Percentiles rank a stretch among this genome's conserved stretches.
phyloP scores from a whole-genome alignment of 2,113 vertebrate genomes.

The Barbus barbus region DNA sequence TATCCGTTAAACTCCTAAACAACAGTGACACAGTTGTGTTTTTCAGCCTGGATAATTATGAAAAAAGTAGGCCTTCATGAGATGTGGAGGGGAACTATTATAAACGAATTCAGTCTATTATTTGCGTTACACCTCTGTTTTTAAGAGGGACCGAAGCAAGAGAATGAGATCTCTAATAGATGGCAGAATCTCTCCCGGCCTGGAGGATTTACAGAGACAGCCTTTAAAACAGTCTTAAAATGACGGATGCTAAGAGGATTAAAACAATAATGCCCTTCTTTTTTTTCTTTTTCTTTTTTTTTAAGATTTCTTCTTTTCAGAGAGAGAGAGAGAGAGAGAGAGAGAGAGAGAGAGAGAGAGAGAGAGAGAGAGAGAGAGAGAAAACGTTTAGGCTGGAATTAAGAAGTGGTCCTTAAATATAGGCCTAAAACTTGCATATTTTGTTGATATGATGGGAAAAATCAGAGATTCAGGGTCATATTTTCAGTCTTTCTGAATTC shows the following conservation, averaged over 20 bases:
- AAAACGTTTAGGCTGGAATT: slow-evolving; percentile 98
- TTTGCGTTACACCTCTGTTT: not conserved
- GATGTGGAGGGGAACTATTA: not conserved
- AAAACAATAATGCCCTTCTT: slow-evolving; percentile 98
- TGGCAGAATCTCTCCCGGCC: slow-evolving; percentile 83
- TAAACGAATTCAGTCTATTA: not conserved
- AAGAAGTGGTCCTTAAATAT: slow-evolving; percentile 90
- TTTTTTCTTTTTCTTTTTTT: slow-evolving; percentile 89
- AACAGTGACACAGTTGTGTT: not conserved
- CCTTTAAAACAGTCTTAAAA: slow-evolving; percentile 91
- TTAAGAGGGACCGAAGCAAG: slow-evolving; percentile 58
- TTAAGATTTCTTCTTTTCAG: slow-evolving; percentile 93
- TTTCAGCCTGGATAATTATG: too few relatives aligned
- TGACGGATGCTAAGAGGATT: slow-evolving; percentile 99
- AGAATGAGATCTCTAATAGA: slow-evolving; percentile 80
- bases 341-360: too few relatives aligned
- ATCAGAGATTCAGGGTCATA: slow-evolving; percentile 50
- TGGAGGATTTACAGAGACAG: slow-evolving; percentile 87
- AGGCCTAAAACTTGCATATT: slow-evolving; percentile 85
- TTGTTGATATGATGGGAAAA: slow-evolving; percentile 72
- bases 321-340: not conserved
- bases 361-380: slow-evolving; percentile 46
- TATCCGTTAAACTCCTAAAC: not conserved
- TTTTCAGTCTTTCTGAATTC: slow-evolving; percentile 64
- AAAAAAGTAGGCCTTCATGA: too few relatives aligned